phyloP scores from a whole-genome alignment of 2,797 vertebrate species.

The Gobionotothen gibberifrons region DNA sequence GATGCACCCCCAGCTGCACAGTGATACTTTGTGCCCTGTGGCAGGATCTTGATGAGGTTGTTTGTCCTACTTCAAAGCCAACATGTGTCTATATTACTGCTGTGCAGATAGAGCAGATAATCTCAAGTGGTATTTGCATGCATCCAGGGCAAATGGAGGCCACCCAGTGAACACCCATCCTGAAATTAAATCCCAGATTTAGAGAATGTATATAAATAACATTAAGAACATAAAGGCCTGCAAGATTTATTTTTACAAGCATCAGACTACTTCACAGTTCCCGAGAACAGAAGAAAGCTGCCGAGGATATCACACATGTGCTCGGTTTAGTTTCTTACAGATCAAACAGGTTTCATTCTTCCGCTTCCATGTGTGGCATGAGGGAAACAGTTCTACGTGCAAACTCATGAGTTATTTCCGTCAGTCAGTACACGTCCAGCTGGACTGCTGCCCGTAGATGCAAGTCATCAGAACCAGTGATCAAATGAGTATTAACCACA shows the following conservation, averaged over 20 bases:
- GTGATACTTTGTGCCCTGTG: slow-evolving; percentile 22
- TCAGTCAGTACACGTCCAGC: slow-evolving; percentile 25
- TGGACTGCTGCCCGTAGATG: slow-evolving; percentile 38
- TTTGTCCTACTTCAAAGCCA: slow-evolving; percentile 56
- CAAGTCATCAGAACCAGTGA: slow-evolving; percentile 58
- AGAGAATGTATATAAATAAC: slow-evolving; percentile 30
- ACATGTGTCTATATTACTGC: slow-evolving; percentile 40
- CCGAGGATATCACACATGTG: slow-evolving; percentile 1
- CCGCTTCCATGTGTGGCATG: slow-evolving; percentile 6
- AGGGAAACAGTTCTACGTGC: slow-evolving; percentile 18
- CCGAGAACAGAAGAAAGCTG: slow-evolving; percentile 20
- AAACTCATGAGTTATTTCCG: slow-evolving; percentile 22
- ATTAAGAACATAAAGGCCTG: slow-evolving; percentile 27
- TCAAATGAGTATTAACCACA: slow-evolving; percentile 69
- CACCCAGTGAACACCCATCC: slow-evolving; percentile 25
- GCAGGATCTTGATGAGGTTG: slow-evolving; percentile 28
- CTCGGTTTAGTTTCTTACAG: slow-evolving; percentile 11
- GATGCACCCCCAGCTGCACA: slow-evolving; percentile 10
- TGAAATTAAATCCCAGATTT: slow-evolving; percentile 19
- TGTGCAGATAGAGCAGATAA: slow-evolving; percentile 36
- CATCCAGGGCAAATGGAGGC: slow-evolving; percentile 27
- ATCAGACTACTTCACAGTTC: slow-evolving; percentile 1
- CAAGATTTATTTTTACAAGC: slow-evolving; percentile 42
- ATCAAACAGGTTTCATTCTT: slow-evolving; percentile 28
- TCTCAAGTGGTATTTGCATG: slow-evolving; percentile 45